Percentiles rank a stretch among this genome's conserved stretches.
These are phyloP conservation scores for Cantharis nigra DNA, from an alignment of 2,888 invertebrate genomes.

Conservation along the genomic window DNA sequence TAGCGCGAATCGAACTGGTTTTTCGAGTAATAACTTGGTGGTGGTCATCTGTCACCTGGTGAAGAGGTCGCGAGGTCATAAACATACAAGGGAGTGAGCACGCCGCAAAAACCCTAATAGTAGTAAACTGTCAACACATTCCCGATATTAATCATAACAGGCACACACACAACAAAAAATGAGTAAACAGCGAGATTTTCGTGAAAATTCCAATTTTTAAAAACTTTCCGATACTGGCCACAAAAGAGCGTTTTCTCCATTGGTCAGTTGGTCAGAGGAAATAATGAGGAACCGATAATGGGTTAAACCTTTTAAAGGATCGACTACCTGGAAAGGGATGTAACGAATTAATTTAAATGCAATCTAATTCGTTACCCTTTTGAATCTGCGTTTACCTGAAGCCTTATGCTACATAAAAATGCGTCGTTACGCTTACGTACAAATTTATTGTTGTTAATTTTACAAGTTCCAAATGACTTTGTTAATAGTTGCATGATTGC, in stretches of 20 bases:
- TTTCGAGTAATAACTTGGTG: conserved; percentile 41
- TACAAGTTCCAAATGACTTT: neutral
- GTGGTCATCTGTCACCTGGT: conserved; percentile 50
- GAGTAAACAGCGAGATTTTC: conserved; percentile 9
- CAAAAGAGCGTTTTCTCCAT: neutral
- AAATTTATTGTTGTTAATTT: neutral
- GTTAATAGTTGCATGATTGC: neutral
- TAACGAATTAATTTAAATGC: conserved; percentile 40
- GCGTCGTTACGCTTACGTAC: neutral
- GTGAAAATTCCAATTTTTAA: neutral
- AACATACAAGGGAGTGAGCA: conserved; percentile 56
- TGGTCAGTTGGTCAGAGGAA: neutral
- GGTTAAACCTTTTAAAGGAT: conserved; percentile 39
- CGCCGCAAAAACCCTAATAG: conserved; percentile 57
- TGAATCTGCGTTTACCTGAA: neutral
- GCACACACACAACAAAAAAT: conserved; percentile 1
- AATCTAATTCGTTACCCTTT: conserved; percentile 27
- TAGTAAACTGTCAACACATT: conserved; percentile 57
- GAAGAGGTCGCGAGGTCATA: conserved; percentile 44
- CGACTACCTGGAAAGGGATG: conserved; percentile 50
- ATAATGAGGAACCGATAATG: neutral
- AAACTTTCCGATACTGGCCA: neutral
- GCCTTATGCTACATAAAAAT: neutral
- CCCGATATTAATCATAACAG: conserved; percentile 56
- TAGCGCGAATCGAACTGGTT: conserved; percentile 41